phyloP scores from a whole-genome alignment of 1,140 invertebrate species.

The Heliconius hermathena region DNA sequence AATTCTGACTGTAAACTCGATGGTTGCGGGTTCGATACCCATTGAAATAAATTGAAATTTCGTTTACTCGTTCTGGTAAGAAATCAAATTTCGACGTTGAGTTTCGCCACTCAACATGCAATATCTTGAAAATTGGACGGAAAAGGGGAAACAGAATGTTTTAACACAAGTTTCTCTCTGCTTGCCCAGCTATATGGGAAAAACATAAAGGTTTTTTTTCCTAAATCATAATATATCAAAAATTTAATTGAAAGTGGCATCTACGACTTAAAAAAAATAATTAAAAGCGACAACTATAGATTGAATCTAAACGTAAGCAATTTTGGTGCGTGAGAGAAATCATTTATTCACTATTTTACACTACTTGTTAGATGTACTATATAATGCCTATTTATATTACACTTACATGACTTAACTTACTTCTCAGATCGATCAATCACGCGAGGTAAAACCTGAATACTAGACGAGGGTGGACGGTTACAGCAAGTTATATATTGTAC shows the following conservation, averaged over 20 bases:
- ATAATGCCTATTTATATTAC: constrained; percentile 11
- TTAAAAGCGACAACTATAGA: neutral
- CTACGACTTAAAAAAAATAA: too few species aligned
- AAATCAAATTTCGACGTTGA: too few species aligned
- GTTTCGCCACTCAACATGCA: too few species aligned
- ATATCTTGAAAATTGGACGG: too few species aligned
- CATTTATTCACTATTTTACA: constrained; percentile 20
- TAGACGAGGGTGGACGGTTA: neutral
- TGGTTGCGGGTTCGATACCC: too few species aligned
- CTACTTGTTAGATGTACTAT: neutral
- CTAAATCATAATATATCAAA: too few species aligned
- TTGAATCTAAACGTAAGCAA: neutral
- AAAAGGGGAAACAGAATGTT: too few species aligned
- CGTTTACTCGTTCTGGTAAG: too few species aligned
- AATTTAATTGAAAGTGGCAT: too few species aligned
- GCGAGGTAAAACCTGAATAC: constrained; percentile 25
- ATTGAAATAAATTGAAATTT: neutral
- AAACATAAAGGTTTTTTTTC: too few species aligned
- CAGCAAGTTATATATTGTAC: neutral
- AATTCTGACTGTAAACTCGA: neutral
- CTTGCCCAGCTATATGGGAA: too few species aligned
- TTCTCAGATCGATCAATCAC: constrained; percentile 37
- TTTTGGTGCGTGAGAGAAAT: constrained; percentile 24
- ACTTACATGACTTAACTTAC: constrained; percentile 21
- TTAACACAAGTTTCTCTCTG: too few species aligned